Evolutionary conservation across 92 coral and sea anemone genomes (phyloP), one percentile per base, ranked within the genome.

Genomic region (Zoanthus sociatus): DNA sequence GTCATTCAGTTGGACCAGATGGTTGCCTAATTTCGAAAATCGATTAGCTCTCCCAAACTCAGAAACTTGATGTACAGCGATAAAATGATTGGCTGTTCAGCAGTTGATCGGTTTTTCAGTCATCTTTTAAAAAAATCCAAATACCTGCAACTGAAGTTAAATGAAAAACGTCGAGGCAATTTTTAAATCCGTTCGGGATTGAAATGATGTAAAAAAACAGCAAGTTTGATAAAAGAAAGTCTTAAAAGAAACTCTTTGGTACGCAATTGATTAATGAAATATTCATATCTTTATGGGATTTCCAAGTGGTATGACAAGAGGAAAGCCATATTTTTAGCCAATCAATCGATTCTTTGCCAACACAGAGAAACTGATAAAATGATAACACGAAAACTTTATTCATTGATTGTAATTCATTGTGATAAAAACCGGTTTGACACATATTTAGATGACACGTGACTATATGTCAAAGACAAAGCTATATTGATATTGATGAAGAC

Each of bases 1-100:
- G 73, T 66, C 74, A 81, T 81, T 46, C 64, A 54, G 60, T 81
- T 81, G 75, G 17, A 44, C 85, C 85, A 81, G 85, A 81, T 81
- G 85, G 85, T 81, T 81, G 76, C 20, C 61, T 81, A 81, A 81
- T 81, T 67, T 47, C 45, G 18, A 55, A 67, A 33, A 81, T 64
- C 74, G 85, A 81, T 81, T 81, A 81, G 66, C 73, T 81, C 73
- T 81, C 47, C 64, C 85, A 7, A 63, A 81, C 20, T 54, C 12
- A 54, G 44, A 81, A 20, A 66, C 26, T 81, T 81, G 73, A 79
- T 58, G 60, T 7, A 81, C 64, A 81, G 51, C 46, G 75, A 47
- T 63, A n/a, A 81, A 50, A 58, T 67, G 85, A 81, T 81, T 81
- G 85, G 85, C 30, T 66, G 60, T 45, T 81, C 85, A 48, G 42